These are phyloP conservation scores for Catamblyrhynchus diadema DNA, from an alignment of 2,797 vertebrate genomes.

Conservation along the genomic window DNA sequence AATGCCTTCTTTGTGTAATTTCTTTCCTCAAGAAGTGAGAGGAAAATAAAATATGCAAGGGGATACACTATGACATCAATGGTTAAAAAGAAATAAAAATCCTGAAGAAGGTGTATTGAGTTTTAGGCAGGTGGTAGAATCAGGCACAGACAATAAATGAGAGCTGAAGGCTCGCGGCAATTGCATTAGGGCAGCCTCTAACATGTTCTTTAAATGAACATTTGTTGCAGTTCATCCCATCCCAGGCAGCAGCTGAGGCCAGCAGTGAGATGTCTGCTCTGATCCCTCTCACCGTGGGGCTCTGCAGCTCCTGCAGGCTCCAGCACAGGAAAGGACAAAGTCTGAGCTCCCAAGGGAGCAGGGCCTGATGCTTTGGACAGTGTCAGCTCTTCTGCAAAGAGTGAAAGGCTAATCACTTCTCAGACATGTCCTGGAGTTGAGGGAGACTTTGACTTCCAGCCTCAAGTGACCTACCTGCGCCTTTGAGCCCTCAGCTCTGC, in stretches of 20 bases:
- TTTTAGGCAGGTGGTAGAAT: background rate
- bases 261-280: background rate
- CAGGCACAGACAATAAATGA: background rate
- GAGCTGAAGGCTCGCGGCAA: constrained; percentile 5
- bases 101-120: background rate
- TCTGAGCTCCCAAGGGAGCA: background rate
- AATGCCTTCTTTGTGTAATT: background rate
- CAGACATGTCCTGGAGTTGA: background rate
- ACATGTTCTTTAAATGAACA: background rate
- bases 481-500: background rate
- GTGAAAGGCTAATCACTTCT: background rate
- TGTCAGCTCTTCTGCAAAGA: background rate
- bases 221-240: background rate
- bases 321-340: background rate
- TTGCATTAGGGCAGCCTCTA: background rate
- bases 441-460: background rate
- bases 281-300: background rate
- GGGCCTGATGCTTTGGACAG: background rate
- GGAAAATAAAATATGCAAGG: background rate
- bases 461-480: background rate
- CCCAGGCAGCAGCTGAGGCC: background rate
- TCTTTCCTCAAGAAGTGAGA: background rate
- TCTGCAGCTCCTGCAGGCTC: background rate
- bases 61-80: background rate
- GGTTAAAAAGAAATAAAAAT: background rate